These are phyloP conservation scores for Columba livia DNA, from an alignment of 2,113 vertebrate species.

Conservation along the genomic window DNA sequence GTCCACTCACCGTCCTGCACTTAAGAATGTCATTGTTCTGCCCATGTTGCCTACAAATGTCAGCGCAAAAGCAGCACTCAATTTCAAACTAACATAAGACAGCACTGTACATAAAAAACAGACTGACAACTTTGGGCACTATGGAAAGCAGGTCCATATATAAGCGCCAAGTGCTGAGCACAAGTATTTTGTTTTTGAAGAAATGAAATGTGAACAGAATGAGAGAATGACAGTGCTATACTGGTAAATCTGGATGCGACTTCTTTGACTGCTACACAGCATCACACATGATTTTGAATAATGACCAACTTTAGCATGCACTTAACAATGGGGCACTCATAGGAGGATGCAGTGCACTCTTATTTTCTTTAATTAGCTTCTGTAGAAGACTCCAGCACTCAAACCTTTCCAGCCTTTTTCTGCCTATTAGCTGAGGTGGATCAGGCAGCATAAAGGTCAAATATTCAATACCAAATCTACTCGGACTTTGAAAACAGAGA, in stretches of 20 bases:
- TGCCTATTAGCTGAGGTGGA: background rate
- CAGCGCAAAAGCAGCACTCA: background rate
- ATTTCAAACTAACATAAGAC: background rate
- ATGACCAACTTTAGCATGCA: background rate
- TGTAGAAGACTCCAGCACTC: background rate
- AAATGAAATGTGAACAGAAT: background rate
- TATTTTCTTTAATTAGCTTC: background rate
- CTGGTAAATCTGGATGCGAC: background rate
- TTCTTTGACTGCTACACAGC: background rate
- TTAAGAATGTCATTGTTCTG: background rate
- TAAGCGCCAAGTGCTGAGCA: slow-evolving; percentile 13
- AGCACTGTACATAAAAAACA: background rate
- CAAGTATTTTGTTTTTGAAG: background rate
- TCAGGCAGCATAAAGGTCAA: background rate
- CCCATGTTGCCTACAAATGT: background rate
- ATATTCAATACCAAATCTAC: background rate
- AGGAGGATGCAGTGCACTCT: background rate
- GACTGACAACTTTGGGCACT: background rate
- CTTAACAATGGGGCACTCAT: background rate
- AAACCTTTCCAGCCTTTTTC: background rate
- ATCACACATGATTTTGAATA: background rate
- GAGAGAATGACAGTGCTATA: background rate
- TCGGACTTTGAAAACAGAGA: background rate
- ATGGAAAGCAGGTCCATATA: background rate
- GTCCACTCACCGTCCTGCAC: background rate